Conservation (phyloP, 23 tunicate species). For the Ciona savignyi region DNA sequence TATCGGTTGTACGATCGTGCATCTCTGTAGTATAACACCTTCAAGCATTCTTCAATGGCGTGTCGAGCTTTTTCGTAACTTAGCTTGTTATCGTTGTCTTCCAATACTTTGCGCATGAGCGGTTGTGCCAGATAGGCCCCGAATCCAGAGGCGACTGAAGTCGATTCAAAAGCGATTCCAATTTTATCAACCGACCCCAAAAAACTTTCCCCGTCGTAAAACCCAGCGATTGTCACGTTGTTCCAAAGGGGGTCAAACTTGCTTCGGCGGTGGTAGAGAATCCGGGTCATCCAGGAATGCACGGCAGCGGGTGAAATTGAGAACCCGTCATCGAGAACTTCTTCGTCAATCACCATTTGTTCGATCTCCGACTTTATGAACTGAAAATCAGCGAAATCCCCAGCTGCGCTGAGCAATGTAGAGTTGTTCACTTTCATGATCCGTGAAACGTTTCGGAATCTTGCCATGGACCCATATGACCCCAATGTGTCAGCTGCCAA, state of each 20-base stretch:
- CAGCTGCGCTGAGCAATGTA: conserved; percentile 54
- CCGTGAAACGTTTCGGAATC: conserved; percentile 74
- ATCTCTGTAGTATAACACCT: conserved; percentile 80
- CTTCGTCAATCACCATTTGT: conserved; percentile 72
- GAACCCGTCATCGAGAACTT: conserved; percentile 68
- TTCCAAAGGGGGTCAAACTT: conserved; percentile 82
- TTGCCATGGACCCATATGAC: conserved; percentile 71
- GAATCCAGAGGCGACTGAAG: conserved; percentile 78
- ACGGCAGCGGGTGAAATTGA: conserved; percentile 38
- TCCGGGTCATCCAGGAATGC: conserved; percentile 62
- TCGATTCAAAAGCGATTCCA: conserved; percentile 80
- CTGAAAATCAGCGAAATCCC: conserved; percentile 85
- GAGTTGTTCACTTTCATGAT: conserved; percentile 72
- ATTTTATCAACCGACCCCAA: conserved; percentile 69
- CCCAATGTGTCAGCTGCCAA: conserved; percentile 88
- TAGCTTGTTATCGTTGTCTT: conserved; percentile 29
- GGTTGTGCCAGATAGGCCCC: conserved; percentile 91
- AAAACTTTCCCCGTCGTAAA: conserved; percentile 42
- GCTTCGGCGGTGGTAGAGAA: conserved; percentile 49
- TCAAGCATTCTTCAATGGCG: conserved; percentile 51
- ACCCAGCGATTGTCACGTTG: conserved; percentile 70
- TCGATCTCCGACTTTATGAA: conserved; percentile 42
- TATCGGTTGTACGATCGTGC: conserved; percentile 77
- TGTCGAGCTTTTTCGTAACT: conserved; percentile 43
- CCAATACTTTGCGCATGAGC: conserved; percentile 55